Base-by-base conservation (phyloP, 37 sponge, comb jelly and placozoan species). In the Oopsacas minuta region DNA sequence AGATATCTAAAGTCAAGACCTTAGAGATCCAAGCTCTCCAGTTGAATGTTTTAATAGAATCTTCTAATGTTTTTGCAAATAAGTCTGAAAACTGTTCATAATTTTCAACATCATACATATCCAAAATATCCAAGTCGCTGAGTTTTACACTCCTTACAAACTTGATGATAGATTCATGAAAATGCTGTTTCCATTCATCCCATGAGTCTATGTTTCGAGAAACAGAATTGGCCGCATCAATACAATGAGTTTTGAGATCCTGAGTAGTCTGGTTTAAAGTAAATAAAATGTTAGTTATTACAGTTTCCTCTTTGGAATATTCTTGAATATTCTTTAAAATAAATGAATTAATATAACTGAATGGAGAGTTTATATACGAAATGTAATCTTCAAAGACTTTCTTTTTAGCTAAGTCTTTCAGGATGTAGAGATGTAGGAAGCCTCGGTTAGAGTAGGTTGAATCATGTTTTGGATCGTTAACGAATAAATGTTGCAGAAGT, bases 51-150 rank as follows among this genome's bases (percentile, higher is more conserved):
- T 61, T 12, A n/a, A 10, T 25, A n/a, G 75, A 61, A 20, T 61
- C 75, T n/a, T 12, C 22, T 10, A 61, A 25, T 12, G 30, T 20
- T 12, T 61, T 3, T 61, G 22, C 30, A n/a, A 61, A 61, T 61
- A 61, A n/a, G 5, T 61, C 75, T 5, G 75, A 61, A 61, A 61
- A 61, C 28, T 61, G 75, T 61, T n/a, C 28, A 61, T 61, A 61
- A 61, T 61, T 61, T 3, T 7, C 30, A 10, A 61, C 75, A 61
- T 10, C 22, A n/a, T 61, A n/a, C 1, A 61, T 12, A 61, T 61
- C 75, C 7, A 61, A n/a, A 32, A 61, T 61, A 3, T 61, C 75
- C 5, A 61, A 12, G 30, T 61, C 75, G 22, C 75, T 61, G 32
- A 61, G 75, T 61, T 61, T 61, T 32, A 61, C 22, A 32, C 75